Percentiles rank a stretch among this genome's conserved stretches.
These are phyloP conservation scores for Pilophorus perplexus DNA, from an alignment of 2,888 invertebrate genomes.

Conservation along the genomic window DNA sequence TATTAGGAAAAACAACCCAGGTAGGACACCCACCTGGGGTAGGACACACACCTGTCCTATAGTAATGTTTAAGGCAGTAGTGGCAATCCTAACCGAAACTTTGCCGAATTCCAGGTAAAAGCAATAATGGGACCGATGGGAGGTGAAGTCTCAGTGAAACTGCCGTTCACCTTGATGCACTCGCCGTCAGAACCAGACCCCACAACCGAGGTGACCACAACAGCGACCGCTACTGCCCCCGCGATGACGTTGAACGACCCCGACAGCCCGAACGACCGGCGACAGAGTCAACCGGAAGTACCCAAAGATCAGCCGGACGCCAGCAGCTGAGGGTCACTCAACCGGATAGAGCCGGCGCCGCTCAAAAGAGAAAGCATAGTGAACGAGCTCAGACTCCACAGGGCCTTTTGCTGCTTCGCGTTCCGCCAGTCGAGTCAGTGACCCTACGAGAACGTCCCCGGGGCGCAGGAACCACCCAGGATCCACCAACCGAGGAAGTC, in stretches of 20 bases:
- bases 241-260: constrained; percentile 14
- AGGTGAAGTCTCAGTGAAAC: constrained; percentile 72
- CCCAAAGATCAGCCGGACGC: constrained; percentile 23
- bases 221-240: constrained; percentile 37
- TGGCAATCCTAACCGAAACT: too few relatives aligned
- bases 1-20: too few relatives aligned
- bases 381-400: constrained; percentile 45
- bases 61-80: too few relatives aligned
- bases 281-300: constrained; percentile 14
- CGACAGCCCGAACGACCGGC: constrained; percentile 18
- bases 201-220: constrained; percentile 37
- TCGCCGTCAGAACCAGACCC: constrained; percentile 63
- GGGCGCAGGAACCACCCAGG: not conserved
- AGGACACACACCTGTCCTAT: too few relatives aligned
- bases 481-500: constrained; percentile 19
- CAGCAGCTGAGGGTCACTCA: constrained; percentile 42
- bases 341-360: constrained; percentile 38
- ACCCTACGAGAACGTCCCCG: constrained; percentile 26
- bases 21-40: too few relatives aligned
- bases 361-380: constrained; percentile 44
- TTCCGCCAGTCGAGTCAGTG: constrained; percentile 44
- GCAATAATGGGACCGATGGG: constrained; percentile 77
- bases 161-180: constrained; percentile 78
- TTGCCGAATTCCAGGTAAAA: constrained; percentile 62
- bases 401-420: constrained; percentile 48